A percentile compares a stretch with the other conserved stretches of the same genome.
These are phyloP conservation scores for Apodemia duryi DNA, from an alignment of 2,888 invertebrate species.

Conservation along the genomic window DNA sequence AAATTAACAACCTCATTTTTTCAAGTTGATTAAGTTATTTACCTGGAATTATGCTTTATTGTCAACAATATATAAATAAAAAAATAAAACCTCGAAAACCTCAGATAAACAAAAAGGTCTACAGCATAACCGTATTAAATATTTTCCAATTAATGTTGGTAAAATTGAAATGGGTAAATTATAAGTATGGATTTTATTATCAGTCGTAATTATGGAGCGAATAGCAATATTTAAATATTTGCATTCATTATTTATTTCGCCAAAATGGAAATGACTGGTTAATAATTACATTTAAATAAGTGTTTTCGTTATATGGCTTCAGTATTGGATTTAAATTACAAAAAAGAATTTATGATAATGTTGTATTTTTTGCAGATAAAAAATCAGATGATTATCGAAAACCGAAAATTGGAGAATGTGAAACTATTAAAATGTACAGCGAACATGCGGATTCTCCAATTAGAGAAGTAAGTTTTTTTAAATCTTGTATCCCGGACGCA, in stretches of 20 bases:
- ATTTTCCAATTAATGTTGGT: not conserved
- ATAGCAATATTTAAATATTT: slow-evolving; percentile 3
- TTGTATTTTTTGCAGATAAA: slow-evolving; percentile 50
- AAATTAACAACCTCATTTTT: too few relatives aligned
- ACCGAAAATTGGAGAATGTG: slow-evolving; percentile 42
- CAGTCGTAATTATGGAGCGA: not conserved
- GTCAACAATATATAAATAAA: too few relatives aligned
- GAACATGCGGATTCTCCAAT: slow-evolving; percentile 44
- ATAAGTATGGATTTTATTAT: not conserved
- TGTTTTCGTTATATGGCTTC: not conserved
- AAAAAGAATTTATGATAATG: not conserved
- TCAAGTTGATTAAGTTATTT: too few relatives aligned
- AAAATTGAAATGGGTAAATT: not conserved
- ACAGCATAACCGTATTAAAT: not conserved
- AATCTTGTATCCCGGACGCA: too few relatives aligned
- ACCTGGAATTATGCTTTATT: too few relatives aligned
- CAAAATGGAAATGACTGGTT: not conserved
- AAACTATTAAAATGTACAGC: slow-evolving; percentile 45
- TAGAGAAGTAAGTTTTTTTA: slow-evolving; percentile 45
- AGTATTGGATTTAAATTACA: not conserved
- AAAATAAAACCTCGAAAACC: not conserved
- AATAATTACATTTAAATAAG: not conserved
- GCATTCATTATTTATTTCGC: not conserved
- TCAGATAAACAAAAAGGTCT: not conserved
- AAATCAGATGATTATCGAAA: slow-evolving; percentile 52